Base-by-base conservation (phyloP, 2,797 vertebrate genomes). In the Paramormyrops hopkinsi region DNA sequence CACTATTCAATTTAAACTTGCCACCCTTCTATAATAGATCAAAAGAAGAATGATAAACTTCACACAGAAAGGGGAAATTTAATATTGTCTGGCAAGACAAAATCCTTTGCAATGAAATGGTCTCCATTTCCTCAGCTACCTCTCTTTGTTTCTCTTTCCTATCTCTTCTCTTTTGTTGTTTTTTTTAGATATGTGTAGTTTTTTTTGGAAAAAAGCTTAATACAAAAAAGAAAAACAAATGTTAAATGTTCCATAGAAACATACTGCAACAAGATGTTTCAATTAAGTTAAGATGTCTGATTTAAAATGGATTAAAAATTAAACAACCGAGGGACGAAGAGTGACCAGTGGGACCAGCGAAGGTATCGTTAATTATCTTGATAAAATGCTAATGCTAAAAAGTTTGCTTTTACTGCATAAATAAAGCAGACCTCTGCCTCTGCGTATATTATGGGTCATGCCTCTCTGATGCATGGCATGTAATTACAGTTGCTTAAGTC, bases 21-120 rank as follows among this genome's bases (percentile, higher is more conserved):
- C 86, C 86, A 37, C 33, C 86, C 86, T 41, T 33, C 51, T 37
- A 59, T 56, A 56, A 87, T n/a, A 87, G 86, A 87, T 87, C 51
- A 59, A 87, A 87, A 54, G 12, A 56, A 59, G 12, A 37, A 62
- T 8, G 53, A 12, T 87, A 33, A 87, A 41, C 86, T 59, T 87
- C 51, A 87, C 22, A 56, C 29, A 19, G 33, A 53, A 87, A 22
- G 33, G 29, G 53, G 86, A 44, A 59, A 87, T 59, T 25, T 87
- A 59, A 59, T 56, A 87, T 87, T 44, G 51, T 87, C 51, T 44
- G 53, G 29, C 53, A 44, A 17, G 53, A 86, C 29, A 56, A 51
- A 87, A 59, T 87, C 29, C 8, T 59, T 12, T 85, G 46, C 44
- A 85, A 29, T 51, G 22, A 50, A 51, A 85, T 2, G 19, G 22